Evolutionary conservation across 2,888 invertebrate genomes (phyloP).

Genomic region (Rotaria sp.): DNA sequence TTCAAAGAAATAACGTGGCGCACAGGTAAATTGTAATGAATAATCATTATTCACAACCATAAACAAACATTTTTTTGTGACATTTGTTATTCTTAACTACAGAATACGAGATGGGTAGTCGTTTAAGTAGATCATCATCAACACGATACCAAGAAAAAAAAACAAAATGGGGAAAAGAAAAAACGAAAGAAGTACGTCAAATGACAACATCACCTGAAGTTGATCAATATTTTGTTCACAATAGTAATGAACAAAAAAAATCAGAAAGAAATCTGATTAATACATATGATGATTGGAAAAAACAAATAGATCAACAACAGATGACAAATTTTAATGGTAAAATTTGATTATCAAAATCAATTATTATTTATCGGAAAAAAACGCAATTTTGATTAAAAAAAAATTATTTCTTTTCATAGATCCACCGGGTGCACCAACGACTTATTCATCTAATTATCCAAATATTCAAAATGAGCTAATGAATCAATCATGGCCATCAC

Average conservation of each 20-base stretch:
- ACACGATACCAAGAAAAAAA: not conserved
- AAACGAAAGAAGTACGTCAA: not conserved
- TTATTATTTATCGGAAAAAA: not conserved
- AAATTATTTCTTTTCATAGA: not conserved
- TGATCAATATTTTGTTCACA: not conserved
- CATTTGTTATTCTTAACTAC: not conserved
- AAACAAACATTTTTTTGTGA: not conserved
- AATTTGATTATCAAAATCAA: not conserved
- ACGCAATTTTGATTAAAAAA: not conserved
- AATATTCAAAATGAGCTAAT: not conserved
- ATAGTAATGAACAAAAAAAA: not conserved
- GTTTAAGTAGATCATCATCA: not conserved
- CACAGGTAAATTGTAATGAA: not conserved
- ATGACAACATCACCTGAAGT: not conserved
- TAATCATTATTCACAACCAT: not conserved
- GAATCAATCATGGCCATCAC: not conserved
- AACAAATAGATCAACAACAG: not conserved
- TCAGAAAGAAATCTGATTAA: not conserved
- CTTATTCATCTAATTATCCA: not conserved
- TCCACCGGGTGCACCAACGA: not conserved
- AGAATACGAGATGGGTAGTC: not conserved
- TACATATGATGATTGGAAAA: not conserved
- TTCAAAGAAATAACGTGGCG: not conserved
- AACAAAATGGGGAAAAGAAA: not conserved
- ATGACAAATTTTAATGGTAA: not conserved